phyloP scores from a whole-genome alignment of 2,113 vertebrate genomes.

The Pithys albifrons region DNA sequence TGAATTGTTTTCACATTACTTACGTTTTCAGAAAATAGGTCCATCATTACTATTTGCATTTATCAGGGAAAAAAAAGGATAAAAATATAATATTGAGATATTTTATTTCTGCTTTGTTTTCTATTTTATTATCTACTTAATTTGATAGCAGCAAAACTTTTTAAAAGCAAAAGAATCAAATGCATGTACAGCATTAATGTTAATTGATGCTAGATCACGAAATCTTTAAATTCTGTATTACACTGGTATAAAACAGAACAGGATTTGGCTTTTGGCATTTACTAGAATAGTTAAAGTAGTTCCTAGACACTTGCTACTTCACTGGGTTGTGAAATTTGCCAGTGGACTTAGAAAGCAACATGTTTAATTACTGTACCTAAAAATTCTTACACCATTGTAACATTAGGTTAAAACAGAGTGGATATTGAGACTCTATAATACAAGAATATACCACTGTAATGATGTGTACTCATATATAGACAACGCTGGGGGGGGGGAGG shows the following conservation, averaged over 20 bases:
- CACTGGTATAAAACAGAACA: not conserved
- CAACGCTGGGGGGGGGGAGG: accelerated
- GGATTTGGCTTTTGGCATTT: not conserved
- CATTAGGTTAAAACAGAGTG: not conserved
- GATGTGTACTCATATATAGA: not conserved
- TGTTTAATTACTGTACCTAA: not conserved
- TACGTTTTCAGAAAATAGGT: not conserved
- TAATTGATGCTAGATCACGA: not conserved
- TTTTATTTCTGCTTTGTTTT: not conserved
- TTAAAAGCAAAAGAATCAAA: not conserved
- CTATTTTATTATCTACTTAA: not conserved
- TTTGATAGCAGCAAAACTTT: not conserved
- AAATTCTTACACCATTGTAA: not conserved
- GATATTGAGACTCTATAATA: not conserved
- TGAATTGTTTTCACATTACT: not conserved
- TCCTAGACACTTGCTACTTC: not conserved
- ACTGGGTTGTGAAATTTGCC: not conserved
- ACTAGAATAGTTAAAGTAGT: not conserved
- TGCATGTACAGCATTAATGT: not conserved
- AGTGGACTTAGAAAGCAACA: not conserved
- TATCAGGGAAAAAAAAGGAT: not conserved
- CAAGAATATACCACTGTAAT: not conserved
- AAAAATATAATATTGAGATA: not conserved
- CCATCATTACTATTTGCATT: not conserved
- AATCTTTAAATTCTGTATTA: not conserved